Conservation (phyloP, 2,797 vertebrate genomes). For the Channa striata region DNA sequence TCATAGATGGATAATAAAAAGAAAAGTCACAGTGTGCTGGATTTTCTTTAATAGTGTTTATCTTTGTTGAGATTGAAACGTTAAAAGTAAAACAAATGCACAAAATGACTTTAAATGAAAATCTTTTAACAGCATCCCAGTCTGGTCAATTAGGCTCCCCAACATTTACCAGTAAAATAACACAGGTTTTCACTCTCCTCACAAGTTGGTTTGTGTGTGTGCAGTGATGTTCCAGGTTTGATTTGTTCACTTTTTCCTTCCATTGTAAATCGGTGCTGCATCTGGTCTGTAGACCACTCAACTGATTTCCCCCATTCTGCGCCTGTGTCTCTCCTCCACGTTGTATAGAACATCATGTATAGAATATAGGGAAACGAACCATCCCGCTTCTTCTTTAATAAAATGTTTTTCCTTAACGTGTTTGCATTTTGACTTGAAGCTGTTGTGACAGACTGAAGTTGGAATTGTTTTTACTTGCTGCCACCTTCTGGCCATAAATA, state of each 20-base stretch:
- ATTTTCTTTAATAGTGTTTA: too few relatives aligned
- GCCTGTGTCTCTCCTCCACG: constrained; percentile 22
- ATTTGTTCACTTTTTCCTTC: not conserved
- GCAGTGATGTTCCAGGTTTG: constrained; percentile 9
- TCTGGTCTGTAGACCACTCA: constrained; percentile 26
- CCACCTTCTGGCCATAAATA: constrained; percentile 20
- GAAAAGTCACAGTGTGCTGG: not conserved
- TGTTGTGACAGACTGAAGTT: too few relatives aligned
- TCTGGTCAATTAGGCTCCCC: not conserved
- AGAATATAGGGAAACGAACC: constrained; percentile 68
- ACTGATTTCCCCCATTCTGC: constrained; percentile 24
- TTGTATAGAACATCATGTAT: constrained; percentile 75
- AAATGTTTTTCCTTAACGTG: constrained; percentile 59
- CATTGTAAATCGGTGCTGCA: constrained; percentile 44
- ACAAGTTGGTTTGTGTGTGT: not conserved
- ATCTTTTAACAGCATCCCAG: not conserved
- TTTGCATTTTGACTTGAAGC: not conserved
- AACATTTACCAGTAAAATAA: too few relatives aligned
- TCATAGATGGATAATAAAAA: not conserved
- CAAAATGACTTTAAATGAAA: not conserved
- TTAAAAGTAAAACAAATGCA: too few relatives aligned
- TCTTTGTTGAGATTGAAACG: too few relatives aligned
- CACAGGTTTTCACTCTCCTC: too few relatives aligned
- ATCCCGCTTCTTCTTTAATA: constrained; percentile 78
- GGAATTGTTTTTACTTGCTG: constrained; percentile 12